Conservation (phyloP, 2,113 vertebrate species). For the Furnarius figulus region DNA sequence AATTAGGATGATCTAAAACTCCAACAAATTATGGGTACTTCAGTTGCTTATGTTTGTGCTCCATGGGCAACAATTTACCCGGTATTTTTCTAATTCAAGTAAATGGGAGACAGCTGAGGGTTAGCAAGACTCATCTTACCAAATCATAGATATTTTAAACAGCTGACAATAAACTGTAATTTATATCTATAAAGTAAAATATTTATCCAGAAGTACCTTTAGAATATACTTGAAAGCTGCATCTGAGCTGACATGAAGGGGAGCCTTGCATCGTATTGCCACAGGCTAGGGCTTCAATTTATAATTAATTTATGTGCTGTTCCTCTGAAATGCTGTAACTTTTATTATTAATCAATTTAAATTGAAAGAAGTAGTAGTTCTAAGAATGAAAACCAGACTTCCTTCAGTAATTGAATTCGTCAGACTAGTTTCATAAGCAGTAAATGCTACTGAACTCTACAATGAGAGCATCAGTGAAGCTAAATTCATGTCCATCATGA, state of each 20-base stretch:
- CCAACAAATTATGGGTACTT: slow-evolving; percentile 60
- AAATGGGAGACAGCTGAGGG: slow-evolving; percentile 65
- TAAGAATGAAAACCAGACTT: slow-evolving; percentile 59
- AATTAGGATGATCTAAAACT: slow-evolving; percentile 62
- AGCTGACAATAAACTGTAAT: slow-evolving; percentile 66
- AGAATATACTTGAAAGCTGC: slow-evolving; percentile 44
- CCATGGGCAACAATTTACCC: slow-evolving; percentile 60
- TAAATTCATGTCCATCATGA: background rate
- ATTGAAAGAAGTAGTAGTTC: slow-evolving; percentile 46
- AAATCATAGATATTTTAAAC: slow-evolving; percentile 68
- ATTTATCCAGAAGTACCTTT: slow-evolving; percentile 59
- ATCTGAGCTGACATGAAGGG: slow-evolving; percentile 46
- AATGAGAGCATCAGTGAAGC: background rate
- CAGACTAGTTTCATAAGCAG: slow-evolving; percentile 5
- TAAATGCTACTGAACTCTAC: background rate
- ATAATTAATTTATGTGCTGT: slow-evolving; percentile 54
- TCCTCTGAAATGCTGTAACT: slow-evolving; percentile 54
- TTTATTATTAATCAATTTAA: slow-evolving; percentile 65
- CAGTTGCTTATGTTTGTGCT: slow-evolving; percentile 59
- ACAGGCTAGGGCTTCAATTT: slow-evolving; percentile 48
- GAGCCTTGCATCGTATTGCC: slow-evolving; percentile 54
- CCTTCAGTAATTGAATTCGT: slow-evolving; percentile 55
- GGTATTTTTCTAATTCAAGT: slow-evolving; percentile 61
- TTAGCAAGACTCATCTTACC: slow-evolving; percentile 62
- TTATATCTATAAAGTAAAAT: slow-evolving; percentile 60